Conservation (phyloP, 2,888 invertebrate species). For the Epistrophe grossulariae region DNA sequence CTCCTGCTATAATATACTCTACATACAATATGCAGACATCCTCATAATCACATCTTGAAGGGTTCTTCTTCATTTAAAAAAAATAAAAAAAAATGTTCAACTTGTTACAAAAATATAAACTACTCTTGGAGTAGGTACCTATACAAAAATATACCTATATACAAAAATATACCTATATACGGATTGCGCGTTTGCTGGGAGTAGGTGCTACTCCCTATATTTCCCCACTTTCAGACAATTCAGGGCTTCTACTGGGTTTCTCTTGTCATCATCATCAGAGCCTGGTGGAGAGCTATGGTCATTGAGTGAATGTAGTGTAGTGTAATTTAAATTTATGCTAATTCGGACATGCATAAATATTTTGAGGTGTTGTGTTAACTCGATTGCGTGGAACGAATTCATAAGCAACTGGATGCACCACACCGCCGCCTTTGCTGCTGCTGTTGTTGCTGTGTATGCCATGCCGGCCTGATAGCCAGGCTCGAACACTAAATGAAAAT, state of each 20-base stretch:
- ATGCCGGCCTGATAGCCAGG: neutral
- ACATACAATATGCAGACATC: constrained; percentile 37
- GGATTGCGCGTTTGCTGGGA: neutral
- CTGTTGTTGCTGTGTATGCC: neutral
- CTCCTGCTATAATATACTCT: neutral
- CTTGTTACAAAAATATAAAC: constrained; percentile 51
- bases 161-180: neutral
- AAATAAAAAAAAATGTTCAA: constrained; percentile 37
- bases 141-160: no score
- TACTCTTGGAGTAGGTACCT: neutral
- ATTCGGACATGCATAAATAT: constrained; percentile 75
- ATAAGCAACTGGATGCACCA: constrained; percentile 55
- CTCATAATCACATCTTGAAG: constrained; percentile 71
- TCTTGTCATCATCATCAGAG: constrained; percentile 54
- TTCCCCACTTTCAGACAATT: neutral
- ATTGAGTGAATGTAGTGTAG: constrained; percentile 69
- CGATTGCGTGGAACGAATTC: constrained; percentile 75
- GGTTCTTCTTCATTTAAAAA: constrained; percentile 64
- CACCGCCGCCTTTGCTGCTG: constrained; percentile 1
- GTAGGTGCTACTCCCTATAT: neutral
- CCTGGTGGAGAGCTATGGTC: constrained; percentile 37
- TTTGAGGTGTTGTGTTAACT: constrained; percentile 76
- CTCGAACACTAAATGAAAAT: constrained; percentile 5
- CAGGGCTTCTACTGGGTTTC: constrained; percentile 21
- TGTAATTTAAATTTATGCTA: constrained; percentile 75